Evolutionary conservation across 1,140 invertebrate genomes (phyloP), one percentile per base, ranked within the genome.

Genomic region (Solenopsis invicta): DNA sequence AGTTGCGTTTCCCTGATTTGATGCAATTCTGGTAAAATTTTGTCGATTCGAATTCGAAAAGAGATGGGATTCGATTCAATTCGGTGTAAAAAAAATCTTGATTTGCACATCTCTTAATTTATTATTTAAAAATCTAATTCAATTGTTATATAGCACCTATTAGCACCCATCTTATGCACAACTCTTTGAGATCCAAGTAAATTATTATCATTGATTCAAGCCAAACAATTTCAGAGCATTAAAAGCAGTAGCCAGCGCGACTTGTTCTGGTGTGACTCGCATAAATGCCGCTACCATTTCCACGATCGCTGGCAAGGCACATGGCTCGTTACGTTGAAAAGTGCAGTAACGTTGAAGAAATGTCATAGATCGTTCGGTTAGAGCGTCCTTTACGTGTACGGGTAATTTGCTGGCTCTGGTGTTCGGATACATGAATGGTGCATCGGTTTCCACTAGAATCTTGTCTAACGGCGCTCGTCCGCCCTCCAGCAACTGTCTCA

Each of bases 381-480:
- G 95, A 61, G 97, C 97, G 91, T 98, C 97, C 95, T 99, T 99
- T 6, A 99, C 97, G 93, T 98, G 97, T 78, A 96, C 93, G 45
- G 98, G 98, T 90, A 99, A 94, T 94, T 99, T 99, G 24, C 98
- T 98, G 74, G 98, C 98, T 93, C 98, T 96, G 64, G 98, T 98
- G 93, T 99, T 99, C 0, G 98, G 98, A 95, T 98, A 99, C 98
- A 99, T 99, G 92, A 98, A 99, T 0, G 99, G 99, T 12, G 98
- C 97, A 96, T 99, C 99, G 2, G 98, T 99, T 95, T 99, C 98
- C 1, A 99, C 97, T 48, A 99, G 93, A 71, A 99, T 95, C 93
- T 97, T 96, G 90, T 99, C 98, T 87, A 99, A 93, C 2, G 98
- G 98, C 90, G 99, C 96, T 34, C 97, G 95, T 77, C 97, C 97